Base-by-base conservation (phyloP, 2,113 vertebrate species). In the Saccopteryx leptura region DNA sequence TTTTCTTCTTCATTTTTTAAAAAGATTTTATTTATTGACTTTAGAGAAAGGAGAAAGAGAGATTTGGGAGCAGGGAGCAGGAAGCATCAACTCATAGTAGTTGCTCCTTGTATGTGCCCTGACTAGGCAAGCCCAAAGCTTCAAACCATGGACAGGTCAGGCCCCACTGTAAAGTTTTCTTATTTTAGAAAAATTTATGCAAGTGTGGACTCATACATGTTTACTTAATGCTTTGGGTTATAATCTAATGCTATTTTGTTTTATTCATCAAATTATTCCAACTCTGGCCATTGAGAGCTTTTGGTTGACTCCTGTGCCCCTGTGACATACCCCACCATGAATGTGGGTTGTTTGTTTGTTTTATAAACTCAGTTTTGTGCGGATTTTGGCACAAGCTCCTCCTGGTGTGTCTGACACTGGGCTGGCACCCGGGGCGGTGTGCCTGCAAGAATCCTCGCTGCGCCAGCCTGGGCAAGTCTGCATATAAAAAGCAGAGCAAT, bases 351-450 rank as follows among this genome's bases (percentile, higher is more conserved):
- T 56, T 60, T 11, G 50, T 71, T 13, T 19, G 52, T 78, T n/a
- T 17, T 50, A 52, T 78, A 24, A 86, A 83, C 19, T 95, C 31
- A 6, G 8, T 90, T 92, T 72, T 90, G 72, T 72, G 46, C 26
- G 33, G 80, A 80, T 72, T 88, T 72, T 85, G 88, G 63, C 86
- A 60, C 33, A 63, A 23, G 50, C 39, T 78, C 76, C 66, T 90
- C 61, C 56, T 52, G 24, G 56, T 17, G 4, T 69, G 24, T 11
- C 63, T 52, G 28, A 92, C 91, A 50, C 28, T 2, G 1, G 68
- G 56, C 65, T 86, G 91, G 85, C 86, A 79, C 17, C 2, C 12
- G 56, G 15, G 24, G 68, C 39, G 91, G 88, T 89, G 72, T 89
- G 93, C 54, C 66, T 5, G 19, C 8, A 33, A 75, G 28, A 26